Percentiles rank a stretch among this genome's conserved stretches.
Conservation (phyloP, 1,140 invertebrate species). For the Ditylenchus dipsaci region DNA sequence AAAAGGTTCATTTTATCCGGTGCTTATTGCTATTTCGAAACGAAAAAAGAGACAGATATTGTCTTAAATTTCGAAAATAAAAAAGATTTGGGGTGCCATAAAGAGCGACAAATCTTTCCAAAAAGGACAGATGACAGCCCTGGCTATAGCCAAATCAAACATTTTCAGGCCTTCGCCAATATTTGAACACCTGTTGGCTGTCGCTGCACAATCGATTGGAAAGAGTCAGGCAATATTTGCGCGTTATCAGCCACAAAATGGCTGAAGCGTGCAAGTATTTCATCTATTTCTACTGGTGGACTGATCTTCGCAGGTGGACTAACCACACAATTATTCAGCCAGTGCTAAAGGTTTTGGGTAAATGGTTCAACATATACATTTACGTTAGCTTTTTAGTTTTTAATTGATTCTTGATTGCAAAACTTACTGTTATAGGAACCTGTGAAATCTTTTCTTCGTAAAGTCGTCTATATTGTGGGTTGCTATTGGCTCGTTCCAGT, state of each 20-base stretch:
- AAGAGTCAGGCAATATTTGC: conserved; percentile 3
- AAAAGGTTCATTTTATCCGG: too few species aligned
- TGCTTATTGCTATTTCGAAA: too few species aligned
- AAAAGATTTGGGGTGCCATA: too few species aligned
- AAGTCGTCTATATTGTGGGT: conserved; percentile 48
- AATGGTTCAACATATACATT: conserved; percentile 26
- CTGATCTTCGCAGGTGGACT: conserved; percentile 10
- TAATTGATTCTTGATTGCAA: not conserved
- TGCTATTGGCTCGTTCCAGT: conserved; percentile 47
- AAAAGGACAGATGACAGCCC: too few species aligned
- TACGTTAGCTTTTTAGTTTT: not conserved
- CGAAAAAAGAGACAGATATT: too few species aligned
- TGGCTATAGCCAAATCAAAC: too few species aligned
- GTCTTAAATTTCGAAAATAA: too few species aligned
- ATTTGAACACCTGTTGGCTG: conserved; percentile 19
- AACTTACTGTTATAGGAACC: not conserved
- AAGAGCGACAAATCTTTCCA: too few species aligned
- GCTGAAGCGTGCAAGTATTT: conserved; percentile 5
- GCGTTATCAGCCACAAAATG: conserved; percentile 2
- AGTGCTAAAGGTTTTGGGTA: conserved; percentile 5
- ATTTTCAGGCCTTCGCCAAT: conserved; percentile 17
- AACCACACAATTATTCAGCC: conserved; percentile 8
- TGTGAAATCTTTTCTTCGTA: not conserved
- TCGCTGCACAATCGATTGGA: conserved; percentile 13
- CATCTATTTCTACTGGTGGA: conserved; percentile 28